These are phyloP conservation scores for Antechinus flavipes DNA, from an alignment of 2,113 vertebrate species.

Conservation along the genomic window DNA sequence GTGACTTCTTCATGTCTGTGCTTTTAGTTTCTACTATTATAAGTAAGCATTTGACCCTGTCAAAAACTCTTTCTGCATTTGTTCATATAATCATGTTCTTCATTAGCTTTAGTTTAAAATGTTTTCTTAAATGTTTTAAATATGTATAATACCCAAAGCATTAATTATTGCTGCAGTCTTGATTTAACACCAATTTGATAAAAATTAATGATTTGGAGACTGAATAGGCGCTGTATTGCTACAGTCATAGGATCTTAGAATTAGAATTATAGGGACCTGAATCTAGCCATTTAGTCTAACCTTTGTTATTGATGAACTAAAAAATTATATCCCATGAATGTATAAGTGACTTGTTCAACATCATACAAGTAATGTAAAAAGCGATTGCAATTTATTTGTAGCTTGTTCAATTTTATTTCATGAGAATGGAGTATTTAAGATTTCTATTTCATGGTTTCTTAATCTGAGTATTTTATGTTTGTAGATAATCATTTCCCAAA, in stretches of 20 bases:
- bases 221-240: not conserved
- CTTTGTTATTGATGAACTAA: constrained; percentile 1
- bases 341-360: not conserved
- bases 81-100: not conserved
- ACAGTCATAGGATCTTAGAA: not conserved
- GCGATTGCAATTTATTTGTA: not conserved
- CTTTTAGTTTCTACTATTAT: not conserved
- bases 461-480: not conserved
- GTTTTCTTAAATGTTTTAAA: not conserved
- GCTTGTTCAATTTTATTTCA: not conserved
- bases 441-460: not conserved
- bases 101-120: not conserved
- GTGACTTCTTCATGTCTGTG: not conserved
- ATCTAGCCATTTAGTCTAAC: not conserved
- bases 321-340: not conserved
- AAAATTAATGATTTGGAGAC: not conserved
- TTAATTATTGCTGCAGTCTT: not conserved
- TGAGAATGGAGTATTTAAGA: not conserved
- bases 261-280: not conserved
- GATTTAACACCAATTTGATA: not conserved
- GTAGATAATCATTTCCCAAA: not conserved
- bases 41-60: not conserved
- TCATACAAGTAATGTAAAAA: not conserved
- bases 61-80: not conserved
- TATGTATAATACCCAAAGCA: not conserved